These are phyloP conservation scores for Hermaeophaga mercurialis DNA, from an alignment of 2,888 invertebrate genomes.

Conservation along the genomic window DNA sequence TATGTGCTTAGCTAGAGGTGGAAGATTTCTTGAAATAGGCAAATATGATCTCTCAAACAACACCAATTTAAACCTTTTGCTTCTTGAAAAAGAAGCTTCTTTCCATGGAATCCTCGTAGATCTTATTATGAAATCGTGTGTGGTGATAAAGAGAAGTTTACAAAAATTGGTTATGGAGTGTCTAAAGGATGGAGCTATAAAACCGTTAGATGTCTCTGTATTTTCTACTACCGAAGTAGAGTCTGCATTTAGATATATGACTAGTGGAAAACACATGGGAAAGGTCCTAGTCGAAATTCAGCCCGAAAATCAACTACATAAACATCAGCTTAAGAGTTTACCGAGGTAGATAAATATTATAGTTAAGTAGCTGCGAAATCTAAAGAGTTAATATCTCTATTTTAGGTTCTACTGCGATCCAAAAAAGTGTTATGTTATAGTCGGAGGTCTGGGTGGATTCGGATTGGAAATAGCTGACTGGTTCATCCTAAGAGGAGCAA, in stretches of 20 bases:
- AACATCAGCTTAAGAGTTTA: neutral
- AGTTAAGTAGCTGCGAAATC: too few species aligned
- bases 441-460: conserved; percentile 89
- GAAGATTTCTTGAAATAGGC: conserved; percentile 84
- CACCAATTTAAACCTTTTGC: conserved; percentile 66
- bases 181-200: conserved; percentile 63
- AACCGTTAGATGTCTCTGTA: conserved; percentile 68
- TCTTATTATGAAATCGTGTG: conserved; percentile 1
- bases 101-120: conserved; percentile 82
- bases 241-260: conserved; percentile 69
- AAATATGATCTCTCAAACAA: conserved; percentile 79
- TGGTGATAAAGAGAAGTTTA: neutral
- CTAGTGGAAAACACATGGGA: conserved; percentile 78
- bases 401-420: conserved; percentile 61
- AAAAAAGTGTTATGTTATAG: conserved; percentile 65
- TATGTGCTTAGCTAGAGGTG: conserved; percentile 63
- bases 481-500: conserved; percentile 81
- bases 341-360: neutral
- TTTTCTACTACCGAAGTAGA: conserved; percentile 71
- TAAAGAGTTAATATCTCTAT: neutral
- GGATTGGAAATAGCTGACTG: conserved; percentile 88
- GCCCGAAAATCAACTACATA: conserved; percentile 35
- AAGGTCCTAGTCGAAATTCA: conserved; percentile 63
- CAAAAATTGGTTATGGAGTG: neutral
- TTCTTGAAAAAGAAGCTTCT: conserved; percentile 72